phyloP scores from a whole-genome alignment of 92 coral and sea anemone species.

The Palythoa caribaeorum region DNA sequence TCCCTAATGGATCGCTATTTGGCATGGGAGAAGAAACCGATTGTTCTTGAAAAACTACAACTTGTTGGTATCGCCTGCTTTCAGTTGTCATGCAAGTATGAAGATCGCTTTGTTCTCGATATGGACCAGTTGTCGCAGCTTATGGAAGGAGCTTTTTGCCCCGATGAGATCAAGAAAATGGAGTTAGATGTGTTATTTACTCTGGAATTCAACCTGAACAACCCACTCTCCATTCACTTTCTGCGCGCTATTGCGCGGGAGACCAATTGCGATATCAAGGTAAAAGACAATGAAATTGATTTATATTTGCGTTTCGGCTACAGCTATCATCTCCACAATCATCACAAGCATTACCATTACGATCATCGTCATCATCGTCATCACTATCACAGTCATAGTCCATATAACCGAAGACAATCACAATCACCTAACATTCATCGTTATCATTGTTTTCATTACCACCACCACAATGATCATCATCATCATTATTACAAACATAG shows the following conservation, averaged over 20 bases:
- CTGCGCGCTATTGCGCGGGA: conserved; percentile 70
- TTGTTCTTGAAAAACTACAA: conserved; percentile 58
- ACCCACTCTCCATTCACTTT: conserved; percentile 70
- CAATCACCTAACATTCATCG: neutral
- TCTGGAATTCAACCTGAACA: conserved; percentile 57
- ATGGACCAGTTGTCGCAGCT: conserved; percentile 52
- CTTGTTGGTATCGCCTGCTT: conserved; percentile 66
- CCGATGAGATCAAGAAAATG: conserved; percentile 59
- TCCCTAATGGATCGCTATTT: conserved; percentile 67
- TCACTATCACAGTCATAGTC: neutral
- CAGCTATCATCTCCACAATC: neutral
- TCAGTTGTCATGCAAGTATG: conserved; percentile 69
- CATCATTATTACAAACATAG: neutral
- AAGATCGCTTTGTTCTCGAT: conserved; percentile 72
- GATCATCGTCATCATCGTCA: neutral
- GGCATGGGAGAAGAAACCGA: conserved; percentile 37
- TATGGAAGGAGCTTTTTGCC: conserved; percentile 61
- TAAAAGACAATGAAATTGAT: neutral
- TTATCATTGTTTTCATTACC: neutral
- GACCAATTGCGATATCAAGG: conserved; percentile 45
- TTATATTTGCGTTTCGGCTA: neutral
- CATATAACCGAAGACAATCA: neutral
- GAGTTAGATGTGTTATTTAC: conserved; percentile 51
- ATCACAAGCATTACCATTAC: neutral
- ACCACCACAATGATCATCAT: neutral